These are phyloP conservation scores for Pitangus sulphuratus DNA, from an alignment of 2,797 vertebrate species.

Conservation along the genomic window DNA sequence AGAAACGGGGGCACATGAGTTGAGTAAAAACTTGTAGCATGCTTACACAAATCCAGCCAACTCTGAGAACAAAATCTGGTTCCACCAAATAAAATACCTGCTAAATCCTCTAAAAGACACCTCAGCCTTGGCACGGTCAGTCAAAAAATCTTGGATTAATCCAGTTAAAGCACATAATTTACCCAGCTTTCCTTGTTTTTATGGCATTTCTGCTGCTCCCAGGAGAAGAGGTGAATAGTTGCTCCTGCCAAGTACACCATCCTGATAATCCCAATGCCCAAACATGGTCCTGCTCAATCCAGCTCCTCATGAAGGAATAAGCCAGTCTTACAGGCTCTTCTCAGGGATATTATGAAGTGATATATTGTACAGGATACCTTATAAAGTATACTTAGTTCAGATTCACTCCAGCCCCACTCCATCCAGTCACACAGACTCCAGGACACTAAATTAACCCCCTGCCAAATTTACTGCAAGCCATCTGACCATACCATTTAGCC, in stretches of 20 bases:
- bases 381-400: neutral
- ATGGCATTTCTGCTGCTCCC: neutral
- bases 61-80: neutral
- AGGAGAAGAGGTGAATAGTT: neutral
- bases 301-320: neutral
- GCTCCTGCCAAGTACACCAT: neutral
- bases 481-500: conserved; percentile 29
- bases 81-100: neutral
- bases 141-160: neutral
- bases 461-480: conserved; percentile 30
- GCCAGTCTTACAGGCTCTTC: neutral
- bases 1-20: neutral
- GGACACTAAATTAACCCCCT: neutral
- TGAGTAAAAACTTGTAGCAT: neutral
- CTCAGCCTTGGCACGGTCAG: neutral
- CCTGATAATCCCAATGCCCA: neutral
- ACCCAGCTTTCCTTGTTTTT: neutral
- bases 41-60: neutral
- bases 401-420: neutral
- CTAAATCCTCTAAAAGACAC: neutral
- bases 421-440: neutral
- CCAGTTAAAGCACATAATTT: neutral
- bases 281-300: neutral
- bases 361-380: neutral
- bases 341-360: neutral